These are phyloP conservation scores for Xiphophorus couchianus DNA, from an alignment of 2,113 vertebrate genomes.

Conservation along the genomic window DNA sequence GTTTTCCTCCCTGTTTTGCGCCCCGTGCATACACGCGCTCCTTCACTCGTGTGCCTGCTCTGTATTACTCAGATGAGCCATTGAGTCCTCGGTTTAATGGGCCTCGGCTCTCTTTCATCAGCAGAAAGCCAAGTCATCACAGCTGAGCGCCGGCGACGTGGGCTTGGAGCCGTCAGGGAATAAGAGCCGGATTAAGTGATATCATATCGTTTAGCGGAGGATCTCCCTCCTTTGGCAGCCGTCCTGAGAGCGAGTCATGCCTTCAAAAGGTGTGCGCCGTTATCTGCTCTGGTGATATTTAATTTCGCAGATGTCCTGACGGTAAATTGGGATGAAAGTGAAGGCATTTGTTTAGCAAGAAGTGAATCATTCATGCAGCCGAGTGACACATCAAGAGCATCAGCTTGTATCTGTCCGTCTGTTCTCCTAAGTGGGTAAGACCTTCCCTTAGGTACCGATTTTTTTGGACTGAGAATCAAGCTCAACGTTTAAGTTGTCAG, in stretches of 20 bases:
- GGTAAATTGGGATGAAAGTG: slow-evolving; percentile 58
- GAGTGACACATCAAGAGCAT: slow-evolving; percentile 54
- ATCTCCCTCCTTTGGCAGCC: slow-evolving; percentile 63
- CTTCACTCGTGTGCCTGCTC: slow-evolving; percentile 53
- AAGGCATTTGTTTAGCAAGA: slow-evolving; percentile 50
- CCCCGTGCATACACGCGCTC: slow-evolving; percentile 16
- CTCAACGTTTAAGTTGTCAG: slow-evolving; percentile 2
- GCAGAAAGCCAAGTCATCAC: slow-evolving; percentile 66
- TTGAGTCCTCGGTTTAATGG: slow-evolving; percentile 74
- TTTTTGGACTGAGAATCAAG: slow-evolving; percentile 19
- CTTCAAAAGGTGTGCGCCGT: slow-evolving; percentile 53
- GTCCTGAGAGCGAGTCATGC: slow-evolving; percentile 53
- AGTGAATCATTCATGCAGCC: slow-evolving; percentile 54
- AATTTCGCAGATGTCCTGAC: slow-evolving; percentile 61
- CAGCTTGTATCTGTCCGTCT: slow-evolving; percentile 48
- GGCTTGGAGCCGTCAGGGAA: slow-evolving; percentile 56
- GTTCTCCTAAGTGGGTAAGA: slow-evolving; percentile 44
- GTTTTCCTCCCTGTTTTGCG: slow-evolving; percentile 21
- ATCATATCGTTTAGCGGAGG: slow-evolving; percentile 70
- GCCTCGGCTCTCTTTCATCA: slow-evolving; percentile 76
- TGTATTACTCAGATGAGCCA: slow-evolving; percentile 78
- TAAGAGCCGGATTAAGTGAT: slow-evolving; percentile 64
- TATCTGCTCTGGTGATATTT: slow-evolving; percentile 52
- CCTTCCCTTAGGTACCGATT: slow-evolving; percentile 17
- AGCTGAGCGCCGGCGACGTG: slow-evolving; percentile 65